Evolutionary conservation across 1,140 invertebrate species (phyloP), one percentile per base, ranked within the genome.

Genomic region (Apis cerana): DNA sequence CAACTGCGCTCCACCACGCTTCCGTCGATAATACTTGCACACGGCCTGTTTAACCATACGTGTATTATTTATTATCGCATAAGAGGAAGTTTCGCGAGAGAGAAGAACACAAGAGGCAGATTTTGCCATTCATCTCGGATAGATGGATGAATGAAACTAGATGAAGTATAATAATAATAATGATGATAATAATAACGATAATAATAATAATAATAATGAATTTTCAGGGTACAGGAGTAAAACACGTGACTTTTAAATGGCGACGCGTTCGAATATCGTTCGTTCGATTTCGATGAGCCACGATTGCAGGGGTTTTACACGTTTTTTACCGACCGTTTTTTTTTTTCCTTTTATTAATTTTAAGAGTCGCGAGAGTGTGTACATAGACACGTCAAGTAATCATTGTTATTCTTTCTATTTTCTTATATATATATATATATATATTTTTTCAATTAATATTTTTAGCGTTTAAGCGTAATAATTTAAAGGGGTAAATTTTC

Each of bases 51-150:
- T 43, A 43, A 43, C 33, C 33, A 43, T 43, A 43, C 1, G 3
- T 4, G 33, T 7, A 50, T 11, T 67, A 68, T 69, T 78, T 78
- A 78, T 75, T 64, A 76, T 69, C 27, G 15, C 52, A 19, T 21
- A 17, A n/a, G 21, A 21, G 15, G 12, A 69, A n/a, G 19, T 54
- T 58, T 21, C 9, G 21, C 1, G 27, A 8, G 27, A 48, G 8
- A 48, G 64, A 33, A 33, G 33, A 33, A 33, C 2, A 19, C 10
- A 8, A 52, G 12, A 43, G 33, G 33, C 33, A 2, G 33, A 33
- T 33, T 33, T 33, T 33, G 4, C 4, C 33, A 43, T 43, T 43
- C 33, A 43, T 43, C 33, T 33, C 33, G 33, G 33, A 33, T 43
- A 43, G 33, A 43, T 43, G 33, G 33, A 33, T 33, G 33, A 33